These are phyloP conservation scores for Alouatta palliata DNA, from an alignment of 2,113 vertebrate genomes.

Conservation along the genomic window DNA sequence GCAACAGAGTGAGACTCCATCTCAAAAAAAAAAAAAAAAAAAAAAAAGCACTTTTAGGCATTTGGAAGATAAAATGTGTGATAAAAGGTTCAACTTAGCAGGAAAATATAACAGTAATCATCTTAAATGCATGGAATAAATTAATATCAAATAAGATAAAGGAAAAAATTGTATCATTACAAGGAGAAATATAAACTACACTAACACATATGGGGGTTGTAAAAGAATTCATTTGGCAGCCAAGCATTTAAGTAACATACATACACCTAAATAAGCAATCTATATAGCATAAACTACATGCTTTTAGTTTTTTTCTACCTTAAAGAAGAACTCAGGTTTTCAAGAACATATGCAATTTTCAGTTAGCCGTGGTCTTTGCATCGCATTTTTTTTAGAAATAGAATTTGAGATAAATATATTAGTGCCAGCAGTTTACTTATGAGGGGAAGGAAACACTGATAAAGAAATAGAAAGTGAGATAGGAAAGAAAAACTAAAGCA, in stretches of 20 bases:
- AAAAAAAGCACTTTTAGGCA: neutral
- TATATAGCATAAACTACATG: neutral
- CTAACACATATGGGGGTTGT: neutral
- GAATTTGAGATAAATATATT: neutral
- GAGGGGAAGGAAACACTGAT: neutral
- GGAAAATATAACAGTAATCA: neutral
- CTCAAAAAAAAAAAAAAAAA: too few species aligned
- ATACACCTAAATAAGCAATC: neutral
- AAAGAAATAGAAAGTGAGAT: neutral
- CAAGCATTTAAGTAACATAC: neutral
- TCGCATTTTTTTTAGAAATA: neutral
- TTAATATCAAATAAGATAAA: neutral
- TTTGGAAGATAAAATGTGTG: neutral
- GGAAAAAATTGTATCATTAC: neutral
- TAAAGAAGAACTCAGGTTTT: neutral
- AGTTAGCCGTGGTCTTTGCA: fast-evolving
- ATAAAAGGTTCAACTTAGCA: neutral
- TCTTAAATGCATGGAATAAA: neutral
- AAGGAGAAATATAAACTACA: neutral
- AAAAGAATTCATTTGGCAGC: neutral
- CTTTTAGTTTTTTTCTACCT: neutral
- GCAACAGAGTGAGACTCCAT: too few species aligned
- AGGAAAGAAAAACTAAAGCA: neutral
- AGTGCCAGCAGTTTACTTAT: neutral
- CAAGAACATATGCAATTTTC: too few species aligned